These are phyloP conservation scores for Heliconius himera DNA, from an alignment of 1,140 invertebrate genomes.

Conservation along the genomic window DNA sequence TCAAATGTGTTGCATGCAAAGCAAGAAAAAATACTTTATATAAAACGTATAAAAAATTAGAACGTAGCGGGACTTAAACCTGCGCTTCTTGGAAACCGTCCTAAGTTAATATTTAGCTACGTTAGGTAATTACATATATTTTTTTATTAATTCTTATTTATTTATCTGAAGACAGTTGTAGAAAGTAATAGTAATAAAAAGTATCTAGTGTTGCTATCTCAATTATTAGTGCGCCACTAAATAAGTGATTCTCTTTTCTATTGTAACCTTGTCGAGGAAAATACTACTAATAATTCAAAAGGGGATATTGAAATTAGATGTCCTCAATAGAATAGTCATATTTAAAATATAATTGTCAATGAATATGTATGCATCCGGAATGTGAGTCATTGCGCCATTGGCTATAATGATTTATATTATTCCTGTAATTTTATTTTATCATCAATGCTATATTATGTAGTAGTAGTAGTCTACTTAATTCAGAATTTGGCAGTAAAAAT, in stretches of 20 bases:
- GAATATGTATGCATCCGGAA: slow-evolving; percentile 59
- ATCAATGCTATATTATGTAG: background rate
- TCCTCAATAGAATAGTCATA: slow-evolving; percentile 17
- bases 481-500: too few relatives aligned
- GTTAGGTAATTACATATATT: too few relatives aligned
- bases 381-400: slow-evolving; percentile 42
- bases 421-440: background rate
- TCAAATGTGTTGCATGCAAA: too few relatives aligned
- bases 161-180: too few relatives aligned
- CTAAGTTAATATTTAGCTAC: too few relatives aligned
- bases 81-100: too few relatives aligned
- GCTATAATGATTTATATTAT: background rate
- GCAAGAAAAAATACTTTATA: too few relatives aligned
- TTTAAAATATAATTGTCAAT: slow-evolving; percentile 42
- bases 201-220: background rate
- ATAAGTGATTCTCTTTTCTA: background rate
- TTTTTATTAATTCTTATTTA: too few relatives aligned
- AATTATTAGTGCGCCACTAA: background rate
- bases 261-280: slow-evolving; percentile 7
- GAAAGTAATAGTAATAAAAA: too few relatives aligned
- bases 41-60: too few relatives aligned
- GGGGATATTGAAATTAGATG: slow-evolving; percentile 18
- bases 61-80: too few relatives aligned
- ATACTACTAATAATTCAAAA: slow-evolving; percentile 16
- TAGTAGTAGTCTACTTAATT: too few relatives aligned